Evolutionary conservation across 2,797 vertebrate species (phyloP), one percentile per base, ranked within the genome.

Genomic region (Acridotheres tristis): DNA sequence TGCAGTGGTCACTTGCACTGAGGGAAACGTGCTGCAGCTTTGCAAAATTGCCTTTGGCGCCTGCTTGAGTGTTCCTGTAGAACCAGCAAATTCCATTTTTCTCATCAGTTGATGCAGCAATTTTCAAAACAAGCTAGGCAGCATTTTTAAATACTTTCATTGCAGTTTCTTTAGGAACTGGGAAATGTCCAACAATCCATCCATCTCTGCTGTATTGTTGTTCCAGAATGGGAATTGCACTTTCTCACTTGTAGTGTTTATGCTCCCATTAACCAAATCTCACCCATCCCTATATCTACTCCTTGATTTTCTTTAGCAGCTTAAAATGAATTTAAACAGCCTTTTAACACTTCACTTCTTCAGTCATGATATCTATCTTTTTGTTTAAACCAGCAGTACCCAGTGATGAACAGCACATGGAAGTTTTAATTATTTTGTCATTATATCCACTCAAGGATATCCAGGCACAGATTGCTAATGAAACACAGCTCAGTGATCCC

Each of bases 61-160:
- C 91, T 89, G 32, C 86, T 87, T 75, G 51, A 48, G 63, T 59
- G 61, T 86, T 86, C 95, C 88, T 78, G 51, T 85, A 90, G 95
- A 96, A 94, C 95, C 88, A 91, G 95, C 54, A 88, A 68, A 84
- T 93, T 91, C 89, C 50, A 5, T 93, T 95, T 76, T 90, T 90
- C 90, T 82, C 80, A 83, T 69, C 55, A 79, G 90, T 94, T 83
- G 89, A 87, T 94, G 59, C 93, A 92, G 50, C 88, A 68, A 68
- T 90, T 96, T 94, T 81, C 69, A 34, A 88, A 98, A 97, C 97
- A 80, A 96, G 97, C 96, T 79, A 45, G 89, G 76, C 97, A 76
- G 87, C 96, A 97, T 98, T 98, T 97, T 96, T 92, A 38, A 90
- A 86, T 75, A 77, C 54, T 69, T 58, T 50, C 69, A 67, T 69